phyloP scores from a whole-genome alignment of 2,888 invertebrate genomes.

The Yponomeuta malinellus region DNA sequence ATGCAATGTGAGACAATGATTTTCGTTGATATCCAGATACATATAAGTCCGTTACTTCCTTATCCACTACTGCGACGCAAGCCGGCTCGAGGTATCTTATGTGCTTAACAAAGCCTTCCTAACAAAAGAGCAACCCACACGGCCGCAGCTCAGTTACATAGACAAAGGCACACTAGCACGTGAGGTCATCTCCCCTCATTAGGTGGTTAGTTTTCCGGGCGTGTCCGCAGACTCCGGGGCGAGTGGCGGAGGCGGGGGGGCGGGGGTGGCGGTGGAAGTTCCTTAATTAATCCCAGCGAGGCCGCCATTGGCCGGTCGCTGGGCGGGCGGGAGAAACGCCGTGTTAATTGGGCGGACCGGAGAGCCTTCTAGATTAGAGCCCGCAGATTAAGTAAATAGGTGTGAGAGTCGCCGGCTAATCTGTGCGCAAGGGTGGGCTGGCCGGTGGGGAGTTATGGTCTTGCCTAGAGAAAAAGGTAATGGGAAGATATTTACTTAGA shows the following conservation, averaged over 20 bases:
- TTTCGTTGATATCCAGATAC: too few relatives aligned
- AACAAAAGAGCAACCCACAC: conserved; percentile 14
- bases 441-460: not conserved
- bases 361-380: conserved; percentile 47
- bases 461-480: not conserved
- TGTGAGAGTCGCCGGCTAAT: conserved; percentile 22
- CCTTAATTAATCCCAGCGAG: conserved; percentile 74
- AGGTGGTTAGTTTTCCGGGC: conserved; percentile 76
- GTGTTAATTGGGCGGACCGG: conserved; percentile 73
- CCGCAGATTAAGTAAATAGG: conserved; percentile 58
- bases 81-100: not conserved
- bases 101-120: not conserved
- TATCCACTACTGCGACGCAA: not conserved
- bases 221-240: conserved; percentile 72
- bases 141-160: conserved; percentile 34
- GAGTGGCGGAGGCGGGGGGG: conserved; percentile 45
- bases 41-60: not conserved
- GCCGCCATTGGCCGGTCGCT: conserved; percentile 67
- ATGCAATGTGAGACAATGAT: too few relatives aligned
- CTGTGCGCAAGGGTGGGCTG: not conserved
- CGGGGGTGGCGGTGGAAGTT: conserved; percentile 51
- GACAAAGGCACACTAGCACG: conserved; percentile 69
- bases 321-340: conserved; percentile 46
- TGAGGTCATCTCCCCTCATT: conserved; percentile 76
- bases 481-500: too few relatives aligned